Conservation (phyloP, 1,140 invertebrate species). For the Hyphantria cunea region DNA sequence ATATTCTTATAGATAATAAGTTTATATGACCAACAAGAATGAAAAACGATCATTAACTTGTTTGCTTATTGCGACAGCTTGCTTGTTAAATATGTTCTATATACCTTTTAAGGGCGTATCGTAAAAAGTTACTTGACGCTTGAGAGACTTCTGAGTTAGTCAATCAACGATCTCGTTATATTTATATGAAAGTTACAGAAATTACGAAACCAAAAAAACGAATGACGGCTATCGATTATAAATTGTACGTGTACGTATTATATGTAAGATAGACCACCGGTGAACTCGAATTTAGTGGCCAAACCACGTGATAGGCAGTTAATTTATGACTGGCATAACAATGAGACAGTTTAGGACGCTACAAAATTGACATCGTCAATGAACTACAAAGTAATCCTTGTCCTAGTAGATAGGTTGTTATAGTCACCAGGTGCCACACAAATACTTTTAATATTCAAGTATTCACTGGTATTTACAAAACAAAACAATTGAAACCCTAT, state of each 20-base stretch:
- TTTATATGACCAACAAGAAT: slow-evolving; percentile 15
- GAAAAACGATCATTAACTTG: no score
- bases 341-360: slow-evolving; percentile 46
- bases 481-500: no score
- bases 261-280: slow-evolving; percentile 42
- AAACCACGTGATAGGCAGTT: slow-evolving; percentile 46
- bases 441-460: slow-evolving; percentile 21
- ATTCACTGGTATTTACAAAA: no score
- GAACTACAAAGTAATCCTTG: slow-evolving; percentile 49
- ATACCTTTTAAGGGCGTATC: not conserved
- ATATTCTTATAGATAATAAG: slow-evolving; percentile 19
- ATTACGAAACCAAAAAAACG: slow-evolving; percentile 30
- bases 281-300: slow-evolving; percentile 37
- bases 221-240: slow-evolving; percentile 12
- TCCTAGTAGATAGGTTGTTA: slow-evolving; percentile 21
- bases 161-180: no score
- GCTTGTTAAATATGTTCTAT: not conserved
- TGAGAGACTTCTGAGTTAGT: no score
- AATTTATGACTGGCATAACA: slow-evolving; percentile 61
- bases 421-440: slow-evolving; percentile 12
- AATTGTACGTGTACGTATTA: slow-evolving; percentile 28
- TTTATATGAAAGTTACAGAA: no score
- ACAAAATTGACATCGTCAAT: slow-evolving; percentile 53
- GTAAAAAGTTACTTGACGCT: not conserved
- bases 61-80: no score